These are phyloP conservation scores for Dicycla oo DNA, from an alignment of 2,888 invertebrate genomes.

Conservation along the genomic window DNA sequence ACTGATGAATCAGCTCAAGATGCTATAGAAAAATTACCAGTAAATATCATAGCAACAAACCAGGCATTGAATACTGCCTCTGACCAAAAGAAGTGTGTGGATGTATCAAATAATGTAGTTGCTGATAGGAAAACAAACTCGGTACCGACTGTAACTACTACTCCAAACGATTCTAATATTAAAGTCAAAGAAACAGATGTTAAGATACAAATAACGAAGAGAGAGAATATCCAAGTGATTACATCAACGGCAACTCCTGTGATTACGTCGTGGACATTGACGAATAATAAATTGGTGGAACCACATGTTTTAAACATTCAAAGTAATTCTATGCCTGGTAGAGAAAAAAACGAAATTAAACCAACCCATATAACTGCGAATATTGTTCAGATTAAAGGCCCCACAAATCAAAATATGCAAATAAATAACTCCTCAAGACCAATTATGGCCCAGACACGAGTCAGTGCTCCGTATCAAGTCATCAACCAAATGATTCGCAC, in stretches of 20 bases:
- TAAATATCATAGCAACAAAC: constrained; percentile 82
- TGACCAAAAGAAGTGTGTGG: constrained; percentile 81
- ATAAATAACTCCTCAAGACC: constrained; percentile 79
- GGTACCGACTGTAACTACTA: constrained; percentile 70
- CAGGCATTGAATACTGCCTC: constrained; percentile 73
- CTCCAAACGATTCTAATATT: constrained; percentile 77
- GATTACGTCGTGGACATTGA: constrained; percentile 90
- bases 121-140: constrained; percentile 83
- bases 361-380: constrained; percentile 82
- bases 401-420: constrained; percentile 76
- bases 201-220: constrained; percentile 79
- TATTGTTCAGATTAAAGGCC: constrained; percentile 85
- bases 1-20: constrained; percentile 90
- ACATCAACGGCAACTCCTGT: constrained; percentile 88
- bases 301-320: constrained; percentile 82
- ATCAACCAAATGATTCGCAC: constrained; percentile 84
- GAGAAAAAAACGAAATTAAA: constrained; percentile 81
- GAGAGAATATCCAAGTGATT: constrained; percentile 78
- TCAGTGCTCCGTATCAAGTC: constrained; percentile 85
- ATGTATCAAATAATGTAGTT: constrained; percentile 71
- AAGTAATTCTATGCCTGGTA: constrained; percentile 70
- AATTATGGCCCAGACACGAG: constrained; percentile 78
- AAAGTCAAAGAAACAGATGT: constrained; percentile 78
- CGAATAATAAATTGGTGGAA: constrained; percentile 86
- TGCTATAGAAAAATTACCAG: constrained; percentile 80